Conservation (phyloP, 2,113 vertebrate species). For the Dryoscopus gambensis region DNA sequence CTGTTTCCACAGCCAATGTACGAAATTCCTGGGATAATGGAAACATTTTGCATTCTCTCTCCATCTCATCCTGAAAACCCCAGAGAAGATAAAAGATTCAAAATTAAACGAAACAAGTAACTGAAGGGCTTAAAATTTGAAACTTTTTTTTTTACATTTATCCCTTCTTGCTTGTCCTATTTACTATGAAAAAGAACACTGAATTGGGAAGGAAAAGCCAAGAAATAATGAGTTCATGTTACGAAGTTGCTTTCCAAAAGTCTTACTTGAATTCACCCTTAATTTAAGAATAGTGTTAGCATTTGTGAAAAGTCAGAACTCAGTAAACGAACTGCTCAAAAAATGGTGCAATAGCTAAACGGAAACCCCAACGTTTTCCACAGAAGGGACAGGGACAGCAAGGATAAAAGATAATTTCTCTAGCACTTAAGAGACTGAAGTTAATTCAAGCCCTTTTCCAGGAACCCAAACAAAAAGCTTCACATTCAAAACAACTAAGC, state of each 20-base stretch:
- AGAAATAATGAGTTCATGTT: background rate
- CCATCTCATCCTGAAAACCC: background rate
- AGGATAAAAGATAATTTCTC: background rate
- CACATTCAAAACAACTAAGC: background rate
- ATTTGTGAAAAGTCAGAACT: background rate
- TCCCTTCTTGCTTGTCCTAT: background rate
- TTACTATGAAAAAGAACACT: background rate
- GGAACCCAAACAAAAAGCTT: background rate
- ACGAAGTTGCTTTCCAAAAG: background rate
- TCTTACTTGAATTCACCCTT: background rate
- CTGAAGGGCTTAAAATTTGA: background rate
- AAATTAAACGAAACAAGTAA: background rate
- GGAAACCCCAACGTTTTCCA: background rate
- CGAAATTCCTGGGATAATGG: background rate
- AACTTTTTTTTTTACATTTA: background rate
- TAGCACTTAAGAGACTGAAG: background rate
- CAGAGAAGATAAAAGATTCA: background rate
- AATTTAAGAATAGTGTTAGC: background rate
- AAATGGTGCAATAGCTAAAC: background rate
- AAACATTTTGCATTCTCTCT: background rate
- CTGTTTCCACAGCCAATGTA: background rate
- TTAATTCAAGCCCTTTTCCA: background rate
- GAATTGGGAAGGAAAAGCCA: background rate
- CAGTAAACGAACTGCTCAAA: background rate
- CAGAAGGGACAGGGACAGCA: background rate